phyloP scores from a whole-genome alignment of 2,797 vertebrate genomes.

The Catamblyrhynchus diadema region DNA sequence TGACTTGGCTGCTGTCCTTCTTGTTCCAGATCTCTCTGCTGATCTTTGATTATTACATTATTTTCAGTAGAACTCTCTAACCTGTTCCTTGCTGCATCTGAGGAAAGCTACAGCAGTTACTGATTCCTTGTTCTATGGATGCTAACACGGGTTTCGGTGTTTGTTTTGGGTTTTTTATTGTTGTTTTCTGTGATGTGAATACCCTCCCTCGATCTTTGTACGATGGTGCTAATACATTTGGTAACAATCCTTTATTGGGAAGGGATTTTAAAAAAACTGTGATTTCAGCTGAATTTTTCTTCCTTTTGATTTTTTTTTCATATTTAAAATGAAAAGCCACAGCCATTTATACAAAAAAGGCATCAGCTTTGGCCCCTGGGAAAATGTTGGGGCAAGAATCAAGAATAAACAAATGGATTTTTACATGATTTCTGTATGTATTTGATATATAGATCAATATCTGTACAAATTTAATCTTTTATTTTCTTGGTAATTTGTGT shows the following conservation, averaged over 20 bases:
- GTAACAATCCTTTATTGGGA: constrained; percentile 91
- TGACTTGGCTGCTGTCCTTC: not conserved
- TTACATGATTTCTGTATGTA: constrained; percentile 87
- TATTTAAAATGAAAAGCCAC: constrained; percentile 94
- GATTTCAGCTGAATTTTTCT: constrained; percentile 86
- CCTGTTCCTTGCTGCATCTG: constrained; percentile 73
- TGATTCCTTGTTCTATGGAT: constrained; percentile 79
- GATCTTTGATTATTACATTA: constrained; percentile 49
- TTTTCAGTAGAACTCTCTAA: constrained; percentile 59
- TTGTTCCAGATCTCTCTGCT: constrained; percentile 58
- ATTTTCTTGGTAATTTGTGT: constrained; percentile 92
- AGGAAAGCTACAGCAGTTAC: constrained; percentile 76
- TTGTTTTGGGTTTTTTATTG: constrained; percentile 78
- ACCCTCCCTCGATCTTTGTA: constrained; percentile 90
- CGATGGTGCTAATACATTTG: constrained; percentile 98
- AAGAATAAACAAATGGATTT: constrained; percentile 83
- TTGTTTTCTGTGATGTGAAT: constrained; percentile 89
- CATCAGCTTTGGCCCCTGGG: constrained; percentile 84
- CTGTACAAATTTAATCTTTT: constrained; percentile 95
- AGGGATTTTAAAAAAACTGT: constrained; percentile 93
- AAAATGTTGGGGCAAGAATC: constrained; percentile 70
- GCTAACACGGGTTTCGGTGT: constrained; percentile 95
- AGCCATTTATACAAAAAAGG: constrained; percentile 75
- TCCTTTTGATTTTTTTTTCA: constrained; percentile 81
- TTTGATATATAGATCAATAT: constrained; percentile 87